Base-by-base conservation (phyloP, 2,888 invertebrate genomes). In the Habroteleia sp. region DNA sequence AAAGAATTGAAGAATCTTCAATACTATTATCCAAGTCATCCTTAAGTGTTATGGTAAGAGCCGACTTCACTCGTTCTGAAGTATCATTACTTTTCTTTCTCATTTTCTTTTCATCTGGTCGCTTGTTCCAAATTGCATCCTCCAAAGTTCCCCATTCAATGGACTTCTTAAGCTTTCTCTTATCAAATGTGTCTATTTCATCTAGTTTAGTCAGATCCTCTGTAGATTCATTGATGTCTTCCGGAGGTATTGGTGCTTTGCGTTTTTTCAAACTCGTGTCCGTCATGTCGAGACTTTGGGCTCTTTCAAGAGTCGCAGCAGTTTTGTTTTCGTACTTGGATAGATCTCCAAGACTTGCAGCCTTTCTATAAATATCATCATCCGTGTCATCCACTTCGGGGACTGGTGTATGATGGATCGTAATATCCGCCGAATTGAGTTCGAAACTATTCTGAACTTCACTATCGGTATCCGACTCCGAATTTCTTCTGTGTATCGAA, bases 221-320 rank as follows among this genome's bases (percentile, higher is more conserved):
- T 0, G 87, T 87, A 0, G 86, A 87, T 27, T 88, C 88, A 25
- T 84, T 82, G 1, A 88, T 87, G 25, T 88, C 88, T 10, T 88
- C 88, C 0, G 88, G 85, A 0, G 87, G 87, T 23, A 91, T 89
- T 81, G 92, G 92, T 0, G 92, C 93, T 87, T 93, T 93, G 16
- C 93, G 90, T 81, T 94, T 94, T 81, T 93, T 93, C 41, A 92
- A 90, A 3, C 89, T 89, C 0, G 90, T 85, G 50, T 91, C 91
- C 0, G 93, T 93, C 86, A 94, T 93, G 77, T 95, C 95, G 35
- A 95, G 89, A 81, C 95, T 95, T 84, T 95, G 94, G 0, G 95
- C 95, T 75, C 95, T 90, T 88, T 95, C 95, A 56, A 94, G 86
- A 5, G 92, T 93, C 1, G 90, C 89, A 1, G 91, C 85, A 4